These are phyloP conservation scores for Patella depressa DNA, from an alignment of 2,888 invertebrate genomes.

Conservation along the genomic window DNA sequence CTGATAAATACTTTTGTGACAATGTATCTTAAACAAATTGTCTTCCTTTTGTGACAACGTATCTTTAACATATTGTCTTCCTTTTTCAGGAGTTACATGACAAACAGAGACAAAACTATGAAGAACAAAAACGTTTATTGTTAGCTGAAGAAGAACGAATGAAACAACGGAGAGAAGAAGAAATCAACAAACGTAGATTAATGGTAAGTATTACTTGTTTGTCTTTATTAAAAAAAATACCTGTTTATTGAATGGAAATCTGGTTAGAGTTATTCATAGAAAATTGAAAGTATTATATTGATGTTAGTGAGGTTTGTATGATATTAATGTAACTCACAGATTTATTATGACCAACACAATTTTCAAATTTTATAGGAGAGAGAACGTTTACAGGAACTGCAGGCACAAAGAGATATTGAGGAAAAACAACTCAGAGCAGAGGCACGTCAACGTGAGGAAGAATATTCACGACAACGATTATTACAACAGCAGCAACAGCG, in stretches of 20 bases:
- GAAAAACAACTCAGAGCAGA: constrained; percentile 71
- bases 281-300: no score
- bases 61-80: neutral
- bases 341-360: neutral
- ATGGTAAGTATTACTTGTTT: constrained; percentile 47
- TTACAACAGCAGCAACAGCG: constrained; percentile 49
- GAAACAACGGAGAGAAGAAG: constrained; percentile 63
- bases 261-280: no score
- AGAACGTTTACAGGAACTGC: constrained; percentile 65
- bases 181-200: constrained; percentile 63
- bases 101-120: constrained; percentile 65
- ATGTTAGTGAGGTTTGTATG: no score
- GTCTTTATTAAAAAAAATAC: neutral
- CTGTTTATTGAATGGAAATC: neutral
- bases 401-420: constrained; percentile 72
- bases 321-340: neutral
- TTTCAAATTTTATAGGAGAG: constrained; percentile 50
- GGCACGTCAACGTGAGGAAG: constrained; percentile 70
- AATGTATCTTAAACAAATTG: neutral
- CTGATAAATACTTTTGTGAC: no score
- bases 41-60: neutral
- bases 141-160: constrained; percentile 65
- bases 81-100: constrained; percentile 61
- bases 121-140: constrained; percentile 59
- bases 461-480: constrained; percentile 50